phyloP scores from a whole-genome alignment of 1,140 invertebrate species.

The Caenorhabditis inopinata region DNA sequence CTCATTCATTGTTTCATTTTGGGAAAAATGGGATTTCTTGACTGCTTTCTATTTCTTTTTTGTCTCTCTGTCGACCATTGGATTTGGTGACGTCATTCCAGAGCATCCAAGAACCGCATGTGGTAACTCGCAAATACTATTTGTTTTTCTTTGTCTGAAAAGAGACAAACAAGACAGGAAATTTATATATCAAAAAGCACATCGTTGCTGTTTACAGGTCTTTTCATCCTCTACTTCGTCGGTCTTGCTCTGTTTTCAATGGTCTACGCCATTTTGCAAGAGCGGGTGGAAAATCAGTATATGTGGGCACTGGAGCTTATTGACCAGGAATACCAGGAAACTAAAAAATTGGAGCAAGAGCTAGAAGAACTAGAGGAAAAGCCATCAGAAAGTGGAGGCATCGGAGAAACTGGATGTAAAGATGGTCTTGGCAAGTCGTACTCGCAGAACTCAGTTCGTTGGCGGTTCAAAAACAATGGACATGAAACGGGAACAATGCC shows the following conservation, averaged over 20 bases:
- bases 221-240: conserved; percentile 24
- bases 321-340: conserved; percentile 24
- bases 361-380: background rate
- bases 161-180: no score
- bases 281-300: conserved; percentile 18
- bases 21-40: conserved; percentile 65
- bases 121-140: background rate
- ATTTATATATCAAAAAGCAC: no score
- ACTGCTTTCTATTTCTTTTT: conserved; percentile 66
- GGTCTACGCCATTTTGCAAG: conserved; percentile 16
- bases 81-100: conserved; percentile 64
- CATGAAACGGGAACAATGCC: background rate
- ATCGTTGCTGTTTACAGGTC: no score
- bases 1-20: conserved; percentile 49
- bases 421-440: background rate
- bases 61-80: conserved; percentile 65
- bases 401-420: background rate
- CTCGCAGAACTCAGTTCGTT: background rate
- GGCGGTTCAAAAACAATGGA: background rate
- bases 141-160: background rate
- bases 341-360: background rate
- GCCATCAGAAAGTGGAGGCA: background rate
- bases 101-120: conserved; percentile 49
- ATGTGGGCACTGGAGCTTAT: conserved; percentile 30
- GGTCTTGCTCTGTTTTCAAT: conserved; percentile 21